Conservation (phyloP, 2,113 vertebrate species). For the Calonectris borealis region DNA sequence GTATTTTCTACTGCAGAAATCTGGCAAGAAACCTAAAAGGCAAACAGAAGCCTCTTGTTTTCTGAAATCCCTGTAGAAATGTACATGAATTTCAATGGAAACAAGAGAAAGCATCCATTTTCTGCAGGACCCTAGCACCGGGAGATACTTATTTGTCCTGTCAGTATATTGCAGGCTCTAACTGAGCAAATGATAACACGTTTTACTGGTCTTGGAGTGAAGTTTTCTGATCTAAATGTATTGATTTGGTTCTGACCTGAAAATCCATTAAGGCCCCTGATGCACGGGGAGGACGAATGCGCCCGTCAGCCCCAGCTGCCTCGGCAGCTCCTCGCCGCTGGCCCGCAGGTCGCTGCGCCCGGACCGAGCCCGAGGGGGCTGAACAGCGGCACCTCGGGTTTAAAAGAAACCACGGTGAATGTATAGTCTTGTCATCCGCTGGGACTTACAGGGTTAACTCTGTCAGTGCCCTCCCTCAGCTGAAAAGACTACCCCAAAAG, state of each 20-base stretch:
- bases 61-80: background rate
- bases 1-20: rapidly evolving
- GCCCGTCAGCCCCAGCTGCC: background rate
- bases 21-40: background rate
- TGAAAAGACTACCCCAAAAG: background rate
- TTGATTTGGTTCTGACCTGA: background rate
- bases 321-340: background rate
- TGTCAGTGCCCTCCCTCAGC: background rate
- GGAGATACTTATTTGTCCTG: background rate
- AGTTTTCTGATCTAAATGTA: background rate
- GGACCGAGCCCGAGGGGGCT: background rate
- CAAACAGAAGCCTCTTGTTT: background rate
- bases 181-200: background rate
- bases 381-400: background rate
- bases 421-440: rapidly evolving
- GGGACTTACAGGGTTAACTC: background rate
- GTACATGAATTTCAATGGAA: rapidly evolving
- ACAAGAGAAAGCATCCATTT: background rate
- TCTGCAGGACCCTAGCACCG: background rate
- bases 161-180: background rate
- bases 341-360: background rate
- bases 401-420: background rate
- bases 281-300: background rate
- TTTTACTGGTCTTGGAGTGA: background rate
- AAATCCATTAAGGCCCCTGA: background rate